Evolutionary conservation across 1,140 invertebrate species (phyloP).

Genomic region (Sarcophaga peregrina): DNA sequence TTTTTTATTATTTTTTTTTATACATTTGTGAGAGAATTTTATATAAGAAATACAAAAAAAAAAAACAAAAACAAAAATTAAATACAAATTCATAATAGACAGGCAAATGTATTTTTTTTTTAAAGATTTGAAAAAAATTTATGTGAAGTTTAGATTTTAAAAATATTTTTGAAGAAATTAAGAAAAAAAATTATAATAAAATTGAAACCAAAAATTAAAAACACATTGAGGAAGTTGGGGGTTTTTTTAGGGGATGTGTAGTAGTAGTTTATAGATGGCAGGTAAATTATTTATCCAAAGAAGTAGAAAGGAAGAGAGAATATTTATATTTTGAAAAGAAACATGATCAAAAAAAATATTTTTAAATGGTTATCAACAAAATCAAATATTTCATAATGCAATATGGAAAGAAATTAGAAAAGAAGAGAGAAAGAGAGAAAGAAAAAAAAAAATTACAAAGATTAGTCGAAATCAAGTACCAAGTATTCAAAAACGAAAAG

Average conservation of each 20-base stretch:
- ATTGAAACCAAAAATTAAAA: neutral
- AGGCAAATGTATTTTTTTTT: no score
- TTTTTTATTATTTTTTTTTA: conserved; percentile 46
- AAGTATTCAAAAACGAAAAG: no score
- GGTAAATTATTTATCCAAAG: neutral
- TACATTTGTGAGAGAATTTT: neutral
- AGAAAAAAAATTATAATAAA: neutral
- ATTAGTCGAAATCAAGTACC: neutral
- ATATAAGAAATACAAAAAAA: neutral
- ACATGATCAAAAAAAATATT: neutral
- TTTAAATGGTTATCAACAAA: no score
- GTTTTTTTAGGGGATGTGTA: neutral
- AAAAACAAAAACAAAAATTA: neutral
- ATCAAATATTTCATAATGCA: neutral
- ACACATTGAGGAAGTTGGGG: neutral
- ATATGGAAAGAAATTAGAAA: neutral
- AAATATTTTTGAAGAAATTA: neutral
- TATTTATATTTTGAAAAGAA: neutral
- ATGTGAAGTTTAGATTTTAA: no score
- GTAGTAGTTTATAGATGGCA: neutral
- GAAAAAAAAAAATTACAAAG: neutral
- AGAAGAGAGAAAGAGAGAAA: neutral
- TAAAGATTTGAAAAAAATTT: no score
- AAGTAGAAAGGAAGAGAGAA: neutral
- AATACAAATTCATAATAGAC: no score